Conservation (phyloP, 2,113 vertebrate genomes). For the Catagonus wagneri region DNA sequence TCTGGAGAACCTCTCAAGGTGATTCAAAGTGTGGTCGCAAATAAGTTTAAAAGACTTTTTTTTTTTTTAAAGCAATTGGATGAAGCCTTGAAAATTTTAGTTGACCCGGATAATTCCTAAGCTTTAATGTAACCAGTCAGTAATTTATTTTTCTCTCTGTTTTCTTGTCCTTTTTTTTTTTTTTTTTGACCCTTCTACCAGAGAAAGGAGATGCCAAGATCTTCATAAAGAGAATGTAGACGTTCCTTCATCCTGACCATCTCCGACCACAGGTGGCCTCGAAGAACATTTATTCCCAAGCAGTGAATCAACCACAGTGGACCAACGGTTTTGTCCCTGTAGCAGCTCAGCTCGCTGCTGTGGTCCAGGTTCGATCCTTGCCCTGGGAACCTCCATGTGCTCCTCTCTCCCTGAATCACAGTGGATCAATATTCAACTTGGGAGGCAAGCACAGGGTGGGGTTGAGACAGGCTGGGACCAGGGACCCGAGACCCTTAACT, state of each 20-base stretch:
- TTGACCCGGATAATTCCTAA: background rate
- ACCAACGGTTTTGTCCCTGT: background rate
- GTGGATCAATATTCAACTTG: background rate
- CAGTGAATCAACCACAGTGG: background rate
- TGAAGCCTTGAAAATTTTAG: background rate
- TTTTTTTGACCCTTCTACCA: background rate
- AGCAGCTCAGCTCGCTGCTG: no score
- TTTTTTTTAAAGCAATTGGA: background rate
- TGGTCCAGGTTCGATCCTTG: no score
- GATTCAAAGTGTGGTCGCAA: background rate
- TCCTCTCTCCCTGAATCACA: no score
- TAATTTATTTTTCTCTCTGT: background rate
- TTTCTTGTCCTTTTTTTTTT: no score
- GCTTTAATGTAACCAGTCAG: background rate
- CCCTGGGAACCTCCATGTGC: no score
- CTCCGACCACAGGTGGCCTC: background rate
- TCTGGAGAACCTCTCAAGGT: background rate
- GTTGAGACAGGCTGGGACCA: background rate
- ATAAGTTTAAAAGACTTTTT: background rate
- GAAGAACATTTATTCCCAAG: background rate
- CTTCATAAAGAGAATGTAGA: background rate
- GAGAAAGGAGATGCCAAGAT: background rate
- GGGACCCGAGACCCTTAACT: background rate
- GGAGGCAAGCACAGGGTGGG: accelerated
- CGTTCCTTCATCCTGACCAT: background rate